phyloP scores from a whole-genome alignment of 2,797 vertebrate genomes.

The Phrynocephalus guinanensis region DNA sequence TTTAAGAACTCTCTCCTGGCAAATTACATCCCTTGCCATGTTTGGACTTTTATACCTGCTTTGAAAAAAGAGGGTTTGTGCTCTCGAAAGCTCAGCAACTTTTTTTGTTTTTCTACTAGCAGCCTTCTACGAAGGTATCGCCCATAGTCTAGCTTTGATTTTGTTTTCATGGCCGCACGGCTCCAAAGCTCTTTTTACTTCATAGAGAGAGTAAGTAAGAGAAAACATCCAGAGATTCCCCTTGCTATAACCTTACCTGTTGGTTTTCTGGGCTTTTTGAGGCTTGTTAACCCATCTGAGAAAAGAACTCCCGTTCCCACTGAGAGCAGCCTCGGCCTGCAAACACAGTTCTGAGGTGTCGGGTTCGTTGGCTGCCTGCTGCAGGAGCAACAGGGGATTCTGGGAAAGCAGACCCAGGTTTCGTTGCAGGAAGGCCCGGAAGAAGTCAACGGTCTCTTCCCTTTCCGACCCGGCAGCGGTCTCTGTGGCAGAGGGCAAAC shows the following conservation, averaged over 20 bases:
- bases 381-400: slow-evolving; percentile 83
- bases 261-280: neutral
- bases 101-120: too few relatives aligned
- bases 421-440: slow-evolving; percentile 78
- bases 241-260: neutral
- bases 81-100: too few relatives aligned
- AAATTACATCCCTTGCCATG: too few relatives aligned
- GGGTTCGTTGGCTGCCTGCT: slow-evolving; percentile 86
- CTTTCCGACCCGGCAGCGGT: slow-evolving; percentile 8
- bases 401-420: slow-evolving; percentile 79
- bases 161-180: too few relatives aligned
- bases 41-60: too few relatives aligned
- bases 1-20: too few relatives aligned
- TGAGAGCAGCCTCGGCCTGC: slow-evolving; percentile 74
- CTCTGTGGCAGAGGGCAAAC: neutral
- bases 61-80: too few relatives aligned
- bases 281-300: slow-evolving; percentile 76
- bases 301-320: slow-evolving; percentile 49
- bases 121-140: too few relatives aligned
- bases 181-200: too few relatives aligned
- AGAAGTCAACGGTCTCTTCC: slow-evolving; percentile 62
- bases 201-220: too few relatives aligned
- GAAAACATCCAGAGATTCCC: too few relatives aligned
- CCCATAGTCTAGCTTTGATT: too few relatives aligned
- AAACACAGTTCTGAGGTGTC: slow-evolving; percentile 67